These are phyloP conservation scores for Eupelmus urozonus DNA, from an alignment of 2,888 invertebrate genomes.

Conservation along the genomic window DNA sequence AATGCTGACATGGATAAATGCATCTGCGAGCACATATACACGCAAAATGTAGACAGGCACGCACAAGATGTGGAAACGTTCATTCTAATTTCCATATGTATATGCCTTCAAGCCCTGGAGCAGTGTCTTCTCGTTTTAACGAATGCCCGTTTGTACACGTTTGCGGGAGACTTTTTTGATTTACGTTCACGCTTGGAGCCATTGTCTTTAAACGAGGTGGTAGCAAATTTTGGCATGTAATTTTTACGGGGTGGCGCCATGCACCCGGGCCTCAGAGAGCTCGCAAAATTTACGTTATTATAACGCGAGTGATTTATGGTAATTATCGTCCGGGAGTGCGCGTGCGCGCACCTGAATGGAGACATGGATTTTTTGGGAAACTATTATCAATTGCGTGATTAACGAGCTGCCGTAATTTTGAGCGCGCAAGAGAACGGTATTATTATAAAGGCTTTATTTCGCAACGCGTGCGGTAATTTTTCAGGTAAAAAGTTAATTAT, in stretches of 20 bases:
- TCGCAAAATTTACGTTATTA: conserved; percentile 32
- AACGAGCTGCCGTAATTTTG: conserved; percentile 36
- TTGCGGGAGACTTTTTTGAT: conserved; percentile 30
- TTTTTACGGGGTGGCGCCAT: conserved; percentile 30
- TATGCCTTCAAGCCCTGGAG: too few relatives aligned
- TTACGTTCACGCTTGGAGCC: conserved; percentile 1
- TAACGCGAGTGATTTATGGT: conserved; percentile 49
- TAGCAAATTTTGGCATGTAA: conserved; percentile 19
- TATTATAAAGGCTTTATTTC: conserved; percentile 22
- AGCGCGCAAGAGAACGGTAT: background rate
- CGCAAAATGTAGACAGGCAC: too few relatives aligned
- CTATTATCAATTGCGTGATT: conserved; percentile 48
- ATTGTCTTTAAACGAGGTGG: conserved; percentile 15
- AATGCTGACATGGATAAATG: background rate
- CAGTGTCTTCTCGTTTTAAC: too few relatives aligned
- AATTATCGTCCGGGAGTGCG: conserved; percentile 34
- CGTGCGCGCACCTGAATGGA: background rate
- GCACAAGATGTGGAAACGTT: too few relatives aligned
- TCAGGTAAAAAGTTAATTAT: conserved; percentile 42
- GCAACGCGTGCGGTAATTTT: conserved; percentile 17
- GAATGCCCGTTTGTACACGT: conserved; percentile 17
- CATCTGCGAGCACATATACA: background rate
- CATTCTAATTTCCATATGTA: too few relatives aligned
- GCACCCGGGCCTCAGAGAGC: background rate
- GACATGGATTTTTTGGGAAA: conserved; percentile 15